Percentiles rank a stretch among this genome's conserved stretches.
Conservation (phyloP, 1,140 invertebrate species). For the Formica selysi region DNA sequence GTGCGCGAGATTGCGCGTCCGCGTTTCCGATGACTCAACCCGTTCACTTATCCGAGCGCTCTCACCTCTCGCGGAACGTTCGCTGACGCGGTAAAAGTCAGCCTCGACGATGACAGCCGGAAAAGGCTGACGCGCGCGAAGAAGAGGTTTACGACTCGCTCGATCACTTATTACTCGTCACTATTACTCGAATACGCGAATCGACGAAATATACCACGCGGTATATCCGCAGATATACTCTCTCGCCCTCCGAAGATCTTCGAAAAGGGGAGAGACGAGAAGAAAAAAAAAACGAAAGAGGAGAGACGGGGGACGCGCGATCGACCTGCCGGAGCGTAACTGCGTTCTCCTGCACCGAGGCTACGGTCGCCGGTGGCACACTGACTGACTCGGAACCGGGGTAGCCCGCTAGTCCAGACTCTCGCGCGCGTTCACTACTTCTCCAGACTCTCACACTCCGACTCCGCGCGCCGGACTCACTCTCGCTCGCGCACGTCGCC, state of each 20-base stretch:
- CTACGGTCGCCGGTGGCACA: conserved; percentile 85
- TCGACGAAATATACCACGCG: neutral
- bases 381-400: conserved; percentile 86
- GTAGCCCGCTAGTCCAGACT: conserved; percentile 84
- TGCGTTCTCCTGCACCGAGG: conserved; percentile 72
- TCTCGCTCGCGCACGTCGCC: conserved; percentile 68
- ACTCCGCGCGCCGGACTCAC: conserved; percentile 69
- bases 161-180: neutral
- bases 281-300: neutral
- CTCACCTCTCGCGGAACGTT: conserved; percentile 14
- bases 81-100: neutral
- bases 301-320: conserved; percentile 11
- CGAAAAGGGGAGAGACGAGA: neutral
- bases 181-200: neutral
- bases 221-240: neutral
- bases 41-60: conserved; percentile 11
- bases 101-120: conserved; percentile 26
- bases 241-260: neutral
- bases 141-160: neutral
- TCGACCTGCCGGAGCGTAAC: conserved; percentile 68
- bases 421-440: conserved; percentile 75
- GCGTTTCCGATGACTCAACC: conserved; percentile 57
- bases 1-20: neutral
- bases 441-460: conserved; percentile 77
- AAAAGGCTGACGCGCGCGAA: conserved; percentile 11